Evolutionary conservation across 2,797 vertebrate species (phyloP).

Genomic region (Chromis chromis): DNA sequence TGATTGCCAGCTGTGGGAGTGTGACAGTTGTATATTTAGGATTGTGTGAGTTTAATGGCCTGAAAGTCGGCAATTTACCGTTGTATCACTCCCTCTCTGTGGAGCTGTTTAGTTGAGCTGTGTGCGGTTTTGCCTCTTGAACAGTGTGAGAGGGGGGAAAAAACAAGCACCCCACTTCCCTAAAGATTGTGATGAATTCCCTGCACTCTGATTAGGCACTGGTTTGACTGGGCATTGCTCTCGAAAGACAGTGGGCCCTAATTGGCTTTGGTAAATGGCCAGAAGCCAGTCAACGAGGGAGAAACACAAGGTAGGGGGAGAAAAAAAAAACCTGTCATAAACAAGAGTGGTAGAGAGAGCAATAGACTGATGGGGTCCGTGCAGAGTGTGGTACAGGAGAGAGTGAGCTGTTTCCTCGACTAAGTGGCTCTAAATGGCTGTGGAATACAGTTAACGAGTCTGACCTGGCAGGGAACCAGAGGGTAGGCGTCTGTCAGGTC

Average conservation of each 20-base stretch:
- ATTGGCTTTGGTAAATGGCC: slow-evolving; percentile 69
- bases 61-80: slow-evolving; percentile 34
- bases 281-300: slow-evolving; percentile 38
- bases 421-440: slow-evolving; percentile 68
- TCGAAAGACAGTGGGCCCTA: slow-evolving; percentile 60
- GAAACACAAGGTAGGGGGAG: not conserved
- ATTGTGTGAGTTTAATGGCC: slow-evolving; percentile 47
- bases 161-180: slow-evolving; percentile 48
- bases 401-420: slow-evolving; percentile 25
- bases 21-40: slow-evolving; percentile 48
- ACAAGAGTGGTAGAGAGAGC: slow-evolving; percentile 28
- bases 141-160: slow-evolving; percentile 5
- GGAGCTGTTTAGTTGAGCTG: slow-evolving; percentile 46
- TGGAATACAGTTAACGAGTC: slow-evolving; percentile 63
- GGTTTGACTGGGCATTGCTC: slow-evolving; percentile 59
- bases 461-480: slow-evolving; percentile 57
- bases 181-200: slow-evolving; percentile 61
- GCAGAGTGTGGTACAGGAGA: slow-evolving; percentile 16
- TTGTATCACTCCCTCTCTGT: slow-evolving; percentile 33
- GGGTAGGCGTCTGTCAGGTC: slow-evolving; percentile 49
- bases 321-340: slow-evolving; percentile 40
- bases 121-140: slow-evolving; percentile 34
- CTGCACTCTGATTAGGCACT: slow-evolving; percentile 58
- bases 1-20: slow-evolving; percentile 29
- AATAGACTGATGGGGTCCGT: slow-evolving; percentile 5